Evolutionary conservation across 2,888 invertebrate genomes (phyloP).

Genomic region (Idaea dimidiata): DNA sequence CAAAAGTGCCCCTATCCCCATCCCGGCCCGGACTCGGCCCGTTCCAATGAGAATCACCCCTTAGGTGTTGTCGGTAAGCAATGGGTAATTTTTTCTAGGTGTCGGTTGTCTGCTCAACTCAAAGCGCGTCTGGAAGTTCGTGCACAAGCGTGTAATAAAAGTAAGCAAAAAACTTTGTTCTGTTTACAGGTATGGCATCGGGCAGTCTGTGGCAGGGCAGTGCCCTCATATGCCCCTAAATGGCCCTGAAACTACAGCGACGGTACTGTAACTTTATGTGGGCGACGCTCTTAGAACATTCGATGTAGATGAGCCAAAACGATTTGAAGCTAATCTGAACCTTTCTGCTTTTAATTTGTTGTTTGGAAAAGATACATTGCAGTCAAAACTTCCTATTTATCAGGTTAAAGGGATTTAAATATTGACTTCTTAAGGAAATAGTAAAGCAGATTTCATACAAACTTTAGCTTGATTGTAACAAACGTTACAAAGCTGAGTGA

Average conservation of each 20-base stretch:
- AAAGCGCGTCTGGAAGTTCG: no score
- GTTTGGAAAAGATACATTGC: neutral
- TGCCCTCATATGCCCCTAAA: slow-evolving; percentile 2
- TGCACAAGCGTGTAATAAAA: no score
- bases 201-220: slow-evolving; percentile 5
- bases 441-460: no score
- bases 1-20: no score
- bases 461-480: no score
- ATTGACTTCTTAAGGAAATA: neutral
- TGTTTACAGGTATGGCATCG: slow-evolving; percentile 5
- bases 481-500: no score
- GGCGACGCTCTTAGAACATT: slow-evolving; percentile 3
- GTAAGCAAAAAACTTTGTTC: neutral
- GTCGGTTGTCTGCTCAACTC: no score
- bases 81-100: no score
- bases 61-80: no score
- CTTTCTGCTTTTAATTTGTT: no score
- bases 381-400: neutral
- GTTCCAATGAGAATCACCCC: no score
- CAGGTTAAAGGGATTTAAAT: neutral
- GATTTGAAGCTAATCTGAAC: neutral
- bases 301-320: neutral
- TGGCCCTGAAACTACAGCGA: slow-evolving; percentile 3
- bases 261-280: slow-evolving; percentile 2
- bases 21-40: no score